Percentiles rank a stretch among this genome's conserved stretches.
Evolutionary conservation across 2,888 invertebrate species (phyloP).

Genomic region (Uropetala carovei): DNA sequence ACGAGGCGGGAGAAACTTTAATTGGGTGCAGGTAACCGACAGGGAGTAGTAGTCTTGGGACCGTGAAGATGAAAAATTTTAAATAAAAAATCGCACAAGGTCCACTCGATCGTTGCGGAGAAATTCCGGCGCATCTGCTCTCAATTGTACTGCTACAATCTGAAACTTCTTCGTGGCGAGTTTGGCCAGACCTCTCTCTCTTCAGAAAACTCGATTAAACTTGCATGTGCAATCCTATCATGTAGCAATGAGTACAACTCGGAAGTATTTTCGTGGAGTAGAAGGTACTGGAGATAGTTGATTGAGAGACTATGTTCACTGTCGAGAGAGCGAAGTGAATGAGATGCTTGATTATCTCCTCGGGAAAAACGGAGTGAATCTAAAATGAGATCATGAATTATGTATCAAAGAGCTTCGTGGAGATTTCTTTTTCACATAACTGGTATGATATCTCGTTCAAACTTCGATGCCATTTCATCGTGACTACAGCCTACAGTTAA

Average conservation of each 20-base stretch:
- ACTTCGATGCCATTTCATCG: background rate
- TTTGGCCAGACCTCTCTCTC: background rate
- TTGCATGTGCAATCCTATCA: background rate
- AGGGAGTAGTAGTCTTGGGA: background rate
- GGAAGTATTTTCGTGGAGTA: background rate
- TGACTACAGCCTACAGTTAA: background rate
- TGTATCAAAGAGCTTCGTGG: background rate
- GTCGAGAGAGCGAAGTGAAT: background rate
- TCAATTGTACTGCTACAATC: background rate
- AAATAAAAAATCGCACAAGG: background rate
- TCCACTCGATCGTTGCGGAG: background rate
- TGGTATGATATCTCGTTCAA: background rate
- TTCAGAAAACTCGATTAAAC: background rate
- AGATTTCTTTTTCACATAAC: background rate
- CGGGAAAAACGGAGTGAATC: constrained; percentile 6
- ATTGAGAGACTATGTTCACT: background rate
- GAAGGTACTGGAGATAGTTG: background rate
- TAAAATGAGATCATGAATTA: background rate
- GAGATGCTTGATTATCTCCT: background rate
- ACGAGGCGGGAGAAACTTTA: background rate
- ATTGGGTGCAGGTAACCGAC: background rate
- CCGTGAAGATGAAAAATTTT: background rate
- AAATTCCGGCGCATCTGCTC: background rate
- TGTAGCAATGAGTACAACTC: background rate
- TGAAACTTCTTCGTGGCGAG: background rate